Conservation (phyloP, 2,888 invertebrate species). For the Philonicus albiceps region DNA sequence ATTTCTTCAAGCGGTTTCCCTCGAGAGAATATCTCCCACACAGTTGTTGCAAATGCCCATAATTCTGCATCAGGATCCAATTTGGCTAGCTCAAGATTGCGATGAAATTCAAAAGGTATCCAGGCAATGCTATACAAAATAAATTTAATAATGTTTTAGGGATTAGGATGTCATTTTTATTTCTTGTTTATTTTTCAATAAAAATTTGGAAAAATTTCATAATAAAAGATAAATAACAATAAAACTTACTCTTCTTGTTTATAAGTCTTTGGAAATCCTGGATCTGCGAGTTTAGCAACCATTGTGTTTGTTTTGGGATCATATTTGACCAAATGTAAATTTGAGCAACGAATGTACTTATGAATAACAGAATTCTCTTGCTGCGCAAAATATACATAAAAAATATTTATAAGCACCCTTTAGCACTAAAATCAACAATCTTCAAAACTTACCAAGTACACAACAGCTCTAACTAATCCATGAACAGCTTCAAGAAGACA, state of each 20-base stretch:
- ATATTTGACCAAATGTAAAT: constrained; percentile 80
- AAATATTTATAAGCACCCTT: background rate
- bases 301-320: constrained; percentile 71
- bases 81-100: constrained; percentile 72
- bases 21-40: constrained; percentile 91
- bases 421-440: background rate
- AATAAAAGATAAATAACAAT: background rate
- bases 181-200: background rate
- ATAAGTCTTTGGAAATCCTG: constrained; percentile 74
- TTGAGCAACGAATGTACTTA: constrained; percentile 83
- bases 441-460: constrained; percentile 74
- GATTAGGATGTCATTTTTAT: background rate
- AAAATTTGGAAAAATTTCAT: no score
- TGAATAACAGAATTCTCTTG: constrained; percentile 83
- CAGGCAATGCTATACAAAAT: constrained; percentile 63
- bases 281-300: constrained; percentile 83
- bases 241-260: constrained; percentile 70
- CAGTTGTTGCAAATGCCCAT: constrained; percentile 90
- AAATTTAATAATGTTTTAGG: background rate
- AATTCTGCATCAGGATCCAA: constrained; percentile 79
- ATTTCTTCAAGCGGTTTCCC: constrained; percentile 67
- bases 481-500: constrained; percentile 85
- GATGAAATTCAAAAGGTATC: constrained; percentile 86
- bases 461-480: constrained; percentile 82
- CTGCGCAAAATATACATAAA: constrained; percentile 58